Evolutionary conservation across 1,140 invertebrate genomes (phyloP).

Genomic region (Tribolium castaneum): DNA sequence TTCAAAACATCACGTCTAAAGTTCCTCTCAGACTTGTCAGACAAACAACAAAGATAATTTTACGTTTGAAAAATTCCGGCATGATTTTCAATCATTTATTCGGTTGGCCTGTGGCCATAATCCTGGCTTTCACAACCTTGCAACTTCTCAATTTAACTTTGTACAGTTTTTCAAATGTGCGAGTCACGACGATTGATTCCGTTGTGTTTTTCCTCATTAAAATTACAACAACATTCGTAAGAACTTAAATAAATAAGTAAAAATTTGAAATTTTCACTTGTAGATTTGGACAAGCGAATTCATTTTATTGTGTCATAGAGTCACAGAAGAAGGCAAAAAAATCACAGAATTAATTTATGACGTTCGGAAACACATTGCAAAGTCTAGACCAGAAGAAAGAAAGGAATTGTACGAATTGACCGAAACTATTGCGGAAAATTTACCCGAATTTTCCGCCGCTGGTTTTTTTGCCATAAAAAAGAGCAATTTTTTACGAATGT

Average conservation of each 20-base stretch:
- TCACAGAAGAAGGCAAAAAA: background rate
- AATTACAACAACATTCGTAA: background rate
- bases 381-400: background rate
- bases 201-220: background rate
- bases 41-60: background rate
- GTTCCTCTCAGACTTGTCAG: background rate
- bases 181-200: background rate
- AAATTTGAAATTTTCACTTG: too few relatives aligned
- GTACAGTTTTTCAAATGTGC: background rate
- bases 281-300: background rate
- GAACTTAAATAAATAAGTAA: too few relatives aligned
- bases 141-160: background rate
- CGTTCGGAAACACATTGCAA: background rate
- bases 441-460: background rate
- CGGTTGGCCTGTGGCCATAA: background rate
- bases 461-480: background rate
- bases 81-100: background rate
- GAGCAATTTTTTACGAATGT: background rate
- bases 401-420: background rate
- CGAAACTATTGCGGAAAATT: background rate
- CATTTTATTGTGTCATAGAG: background rate
- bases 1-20: background rate
- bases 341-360: background rate
- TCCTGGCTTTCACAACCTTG: background rate
- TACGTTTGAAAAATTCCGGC: background rate